Evolutionary conservation across 2,113 vertebrate genomes (phyloP).

Genomic region (Halcyon malimbica): DNA sequence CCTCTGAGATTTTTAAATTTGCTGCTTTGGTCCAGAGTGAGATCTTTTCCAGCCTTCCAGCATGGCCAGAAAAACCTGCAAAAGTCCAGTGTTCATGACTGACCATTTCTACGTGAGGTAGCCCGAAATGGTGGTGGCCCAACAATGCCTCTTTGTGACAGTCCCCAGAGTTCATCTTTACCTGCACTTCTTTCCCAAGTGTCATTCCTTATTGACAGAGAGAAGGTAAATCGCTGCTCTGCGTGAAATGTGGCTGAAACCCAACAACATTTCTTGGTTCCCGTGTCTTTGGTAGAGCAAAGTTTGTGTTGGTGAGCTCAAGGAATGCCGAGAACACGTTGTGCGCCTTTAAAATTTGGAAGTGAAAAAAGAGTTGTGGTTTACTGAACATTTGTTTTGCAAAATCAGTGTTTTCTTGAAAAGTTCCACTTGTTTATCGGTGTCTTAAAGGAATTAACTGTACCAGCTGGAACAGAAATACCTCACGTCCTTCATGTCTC

Average conservation of each 20-base stretch:
- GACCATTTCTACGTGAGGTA: rapidly evolving
- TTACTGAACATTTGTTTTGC: background rate
- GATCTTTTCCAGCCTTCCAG: background rate
- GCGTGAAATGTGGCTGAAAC: background rate
- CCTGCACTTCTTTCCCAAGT: background rate
- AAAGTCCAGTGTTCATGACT: background rate
- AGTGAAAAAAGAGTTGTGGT: background rate
- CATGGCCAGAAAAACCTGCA: background rate
- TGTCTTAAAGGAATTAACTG: background rate
- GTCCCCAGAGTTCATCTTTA: background rate
- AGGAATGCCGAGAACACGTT: background rate
- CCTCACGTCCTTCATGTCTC: background rate
- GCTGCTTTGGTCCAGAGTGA: background rate
- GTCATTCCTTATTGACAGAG: background rate
- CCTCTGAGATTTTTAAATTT: background rate
- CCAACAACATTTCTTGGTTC: background rate
- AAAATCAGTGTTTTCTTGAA: background rate
- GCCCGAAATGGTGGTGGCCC: background rate
- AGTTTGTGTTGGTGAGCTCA: background rate
- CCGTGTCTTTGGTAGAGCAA: background rate
- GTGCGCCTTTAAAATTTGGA: background rate
- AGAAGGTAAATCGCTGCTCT: background rate
- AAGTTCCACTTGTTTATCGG: background rate
- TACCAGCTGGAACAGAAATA: background rate
- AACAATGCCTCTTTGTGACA: background rate